Percentiles rank a stretch among this genome's conserved stretches.
Conservation (phyloP, 2,888 invertebrate species). For the Caenorhabditis sulstoni region DNA sequence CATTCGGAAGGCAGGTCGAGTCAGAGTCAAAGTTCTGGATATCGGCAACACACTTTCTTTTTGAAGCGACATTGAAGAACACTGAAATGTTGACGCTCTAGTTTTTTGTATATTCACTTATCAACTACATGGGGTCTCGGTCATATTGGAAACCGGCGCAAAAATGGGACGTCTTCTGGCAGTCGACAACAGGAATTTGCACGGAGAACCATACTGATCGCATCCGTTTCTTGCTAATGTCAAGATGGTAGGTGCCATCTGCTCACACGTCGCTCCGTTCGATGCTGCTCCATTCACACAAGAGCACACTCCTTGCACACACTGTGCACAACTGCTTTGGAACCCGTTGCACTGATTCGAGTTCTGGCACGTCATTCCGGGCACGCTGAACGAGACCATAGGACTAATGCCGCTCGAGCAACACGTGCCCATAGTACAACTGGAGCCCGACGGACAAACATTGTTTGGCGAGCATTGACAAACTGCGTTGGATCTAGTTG, state of each 20-base stretch:
- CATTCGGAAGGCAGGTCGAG: conserved; percentile 78
- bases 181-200: conserved; percentile 73
- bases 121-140: conserved; percentile 63
- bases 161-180: conserved; percentile 77
- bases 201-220: conserved; percentile 77
- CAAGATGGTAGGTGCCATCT: conserved; percentile 67
- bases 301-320: conserved; percentile 73
- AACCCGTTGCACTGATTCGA: conserved; percentile 77
- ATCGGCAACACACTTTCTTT: conserved; percentile 68
- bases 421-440: conserved; percentile 79
- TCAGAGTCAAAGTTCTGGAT: conserved; percentile 73
- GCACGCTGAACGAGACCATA: conserved; percentile 65
- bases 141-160: conserved; percentile 74
- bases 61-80: conserved; percentile 77
- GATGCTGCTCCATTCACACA: conserved; percentile 72
- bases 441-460: conserved; percentile 74
- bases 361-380: conserved; percentile 73
- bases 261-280: conserved; percentile 74
- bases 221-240: conserved; percentile 74
- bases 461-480: conserved; percentile 79
- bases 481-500: conserved; percentile 71
- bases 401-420: conserved; percentile 65
- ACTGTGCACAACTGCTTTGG: conserved; percentile 68
- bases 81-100: too few relatives aligned
- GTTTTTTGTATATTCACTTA: neutral